Base-by-base conservation (phyloP, 2,888 invertebrate genomes). In the Gonocerus acuteangulatus region DNA sequence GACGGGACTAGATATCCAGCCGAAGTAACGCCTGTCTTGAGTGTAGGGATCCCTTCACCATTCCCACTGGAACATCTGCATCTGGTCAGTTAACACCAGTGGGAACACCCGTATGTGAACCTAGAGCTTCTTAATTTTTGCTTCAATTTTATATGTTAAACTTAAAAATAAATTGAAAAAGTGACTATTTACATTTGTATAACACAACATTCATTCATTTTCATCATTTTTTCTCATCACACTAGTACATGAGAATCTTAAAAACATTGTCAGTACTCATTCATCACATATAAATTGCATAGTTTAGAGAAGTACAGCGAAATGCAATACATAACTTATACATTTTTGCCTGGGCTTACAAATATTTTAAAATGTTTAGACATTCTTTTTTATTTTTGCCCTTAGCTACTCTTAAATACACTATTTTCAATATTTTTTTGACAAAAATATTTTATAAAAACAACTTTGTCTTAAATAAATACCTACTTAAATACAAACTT, bases 391-490 rank as follows among this genome's bases (percentile, higher is more conserved):
- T 6, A 6, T 4, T 42, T 15, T 7, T 42, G 42, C 42, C 42
- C 42, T 22, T 42, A 15, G 54, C 42, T n/a, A 42, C 54, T 34
- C 51, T 51, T 36, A 15, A 13, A 39, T n/a, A 22, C n/a, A 16
- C 16, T 52, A 39, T 34, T 49, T 21, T 22, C 42, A 42, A 36
- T 39, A 42, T 15, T 39, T 42, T 54, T 39, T 39, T 36, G 54
- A 54, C 54, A 54, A 54, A 51, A 51, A 54, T 36, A 54, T 54
- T 54, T 54, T 54, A 54, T 42, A 54, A 54, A 54, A 54, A 54
- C 39, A 54, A 54, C 23, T 54, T 39, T 54, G 39, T 42, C 54
- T 39, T 39, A 39, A 39, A 6, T 9, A 11, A n/a, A n/a, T 39
- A n/a, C 4, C 39, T 39, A 54, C 36, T 32, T 34, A 51, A 36